These are phyloP conservation scores for Alligator mississippiensis DNA, from an alignment of 2,113 vertebrate genomes.

Conservation along the genomic window DNA sequence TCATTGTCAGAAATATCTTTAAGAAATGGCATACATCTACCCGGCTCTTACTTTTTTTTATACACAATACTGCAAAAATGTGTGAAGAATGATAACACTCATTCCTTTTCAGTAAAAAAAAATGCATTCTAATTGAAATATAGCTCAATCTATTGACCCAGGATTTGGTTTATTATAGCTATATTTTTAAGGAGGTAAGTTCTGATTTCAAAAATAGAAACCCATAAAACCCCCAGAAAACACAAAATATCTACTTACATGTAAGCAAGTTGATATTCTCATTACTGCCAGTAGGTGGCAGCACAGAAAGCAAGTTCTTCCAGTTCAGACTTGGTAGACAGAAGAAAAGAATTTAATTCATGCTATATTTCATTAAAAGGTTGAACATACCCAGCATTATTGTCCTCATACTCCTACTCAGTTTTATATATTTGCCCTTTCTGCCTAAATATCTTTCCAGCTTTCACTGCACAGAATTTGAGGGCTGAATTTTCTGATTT, in stretches of 20 bases:
- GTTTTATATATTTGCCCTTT: neutral
- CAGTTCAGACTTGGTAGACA: accelerated
- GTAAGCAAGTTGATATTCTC: neutral
- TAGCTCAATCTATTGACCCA: neutral
- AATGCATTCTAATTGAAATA: neutral
- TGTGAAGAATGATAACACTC: conserved; percentile 9
- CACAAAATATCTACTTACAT: accelerated
- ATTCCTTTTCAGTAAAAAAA: conserved; percentile 22
- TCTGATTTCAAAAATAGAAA: neutral
- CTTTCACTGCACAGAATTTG: accelerated
- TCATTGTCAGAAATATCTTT: conserved; percentile 33
- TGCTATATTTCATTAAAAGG: neutral
- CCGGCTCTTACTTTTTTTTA: conserved; percentile 52
- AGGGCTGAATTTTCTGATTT: neutral
- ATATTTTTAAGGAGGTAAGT: neutral
- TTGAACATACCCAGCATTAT: accelerated
- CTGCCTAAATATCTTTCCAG: neutral
- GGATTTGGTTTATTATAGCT: neutral
- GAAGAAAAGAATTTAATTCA: neutral
- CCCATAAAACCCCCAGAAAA: neutral
- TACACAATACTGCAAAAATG: neutral
- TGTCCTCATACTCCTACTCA: accelerated
- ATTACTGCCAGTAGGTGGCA: conserved; percentile 12
- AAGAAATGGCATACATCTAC: conserved; percentile 33
- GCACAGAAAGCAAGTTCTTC: neutral